A percentile compares a stretch with the other conserved stretches of the same genome.
phyloP scores from a whole-genome alignment of 2,888 invertebrate genomes.

The Abscondita cerata region DNA sequence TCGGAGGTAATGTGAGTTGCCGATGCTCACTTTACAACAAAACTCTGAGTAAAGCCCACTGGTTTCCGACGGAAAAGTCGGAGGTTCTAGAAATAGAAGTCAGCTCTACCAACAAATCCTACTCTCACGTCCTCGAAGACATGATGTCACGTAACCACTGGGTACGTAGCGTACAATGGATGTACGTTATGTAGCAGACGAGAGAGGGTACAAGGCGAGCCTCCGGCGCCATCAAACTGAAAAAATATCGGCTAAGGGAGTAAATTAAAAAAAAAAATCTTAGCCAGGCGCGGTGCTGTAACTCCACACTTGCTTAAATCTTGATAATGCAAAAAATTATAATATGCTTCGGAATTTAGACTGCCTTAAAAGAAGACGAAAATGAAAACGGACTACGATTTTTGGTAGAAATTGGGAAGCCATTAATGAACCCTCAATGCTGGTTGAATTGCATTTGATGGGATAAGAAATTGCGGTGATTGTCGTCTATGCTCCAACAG shows the following conservation, averaged over 20 bases:
- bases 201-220: not conserved
- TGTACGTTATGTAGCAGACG: not conserved
- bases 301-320: no score
- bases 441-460: no score
- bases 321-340: no score
- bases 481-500: no score
- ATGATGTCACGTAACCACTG: not conserved
- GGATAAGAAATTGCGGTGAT: no score
- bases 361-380: no score
- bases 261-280: not conserved
- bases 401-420: no score
- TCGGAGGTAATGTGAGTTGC: not conserved
- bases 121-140: not conserved
- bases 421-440: no score
- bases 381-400: no score
- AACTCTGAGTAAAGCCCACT: not conserved
- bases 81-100: not conserved
- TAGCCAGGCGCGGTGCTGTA: no score
- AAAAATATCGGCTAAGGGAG: not conserved
- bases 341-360: no score
- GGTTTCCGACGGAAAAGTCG: not conserved
- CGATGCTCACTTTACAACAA: not conserved
- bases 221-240: not conserved
- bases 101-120: not conserved
- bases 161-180: not conserved